Base-by-base conservation (phyloP, 2,888 invertebrate species). In the Tiphia femorata region DNA sequence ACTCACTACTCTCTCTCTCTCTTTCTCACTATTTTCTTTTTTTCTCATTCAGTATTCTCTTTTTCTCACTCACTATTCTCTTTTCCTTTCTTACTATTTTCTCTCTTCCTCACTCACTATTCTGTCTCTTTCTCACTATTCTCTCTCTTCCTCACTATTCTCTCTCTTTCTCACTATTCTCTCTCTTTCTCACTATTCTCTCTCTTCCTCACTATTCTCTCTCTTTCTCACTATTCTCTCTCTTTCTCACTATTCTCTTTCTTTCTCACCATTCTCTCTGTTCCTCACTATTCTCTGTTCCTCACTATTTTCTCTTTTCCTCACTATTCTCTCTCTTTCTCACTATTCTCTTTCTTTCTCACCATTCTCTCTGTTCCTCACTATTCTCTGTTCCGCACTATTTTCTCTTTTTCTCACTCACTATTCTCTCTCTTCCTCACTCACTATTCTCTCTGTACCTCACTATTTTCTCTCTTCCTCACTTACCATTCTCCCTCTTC, bases 271-370 rank as follows among this genome's bases (percentile, higher is more conserved):
- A n/a, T n/a, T n/a, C n/a, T n/a, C n/a, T n/a, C n/a, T n/a, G n/a
- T n/a, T n/a, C n/a, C n/a, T n/a, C n/a, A n/a, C n/a, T n/a, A n/a
- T n/a, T n/a, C 50, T n/a, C 23, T 30, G 14, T 49, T 17, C 29
- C 41, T 30, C 33, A 46, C 42, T 10, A 49, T 33, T 38, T 51
- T 17, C 21, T 42, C 35, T 37, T 12, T 25, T 48, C 35, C 19
- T 29, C 47, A 12, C 23, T 38, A 30, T 44, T 40, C 50, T n/a
- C n/a, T n/a, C 30, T 29, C 51, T 51, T 41, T 27, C 38, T 25
- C 29, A 14, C 43, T 49, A 42, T 38, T 38, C 25, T 27, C 42
- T 38, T 33, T 46, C 41, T 40, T 46, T 38, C 44, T 49, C 37
- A 25, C 25, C 49, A 16, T 25, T 40, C 19, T 7, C 19, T 8